Conservation (phyloP, 2,797 vertebrate species). For the Falco columbarius region DNA sequence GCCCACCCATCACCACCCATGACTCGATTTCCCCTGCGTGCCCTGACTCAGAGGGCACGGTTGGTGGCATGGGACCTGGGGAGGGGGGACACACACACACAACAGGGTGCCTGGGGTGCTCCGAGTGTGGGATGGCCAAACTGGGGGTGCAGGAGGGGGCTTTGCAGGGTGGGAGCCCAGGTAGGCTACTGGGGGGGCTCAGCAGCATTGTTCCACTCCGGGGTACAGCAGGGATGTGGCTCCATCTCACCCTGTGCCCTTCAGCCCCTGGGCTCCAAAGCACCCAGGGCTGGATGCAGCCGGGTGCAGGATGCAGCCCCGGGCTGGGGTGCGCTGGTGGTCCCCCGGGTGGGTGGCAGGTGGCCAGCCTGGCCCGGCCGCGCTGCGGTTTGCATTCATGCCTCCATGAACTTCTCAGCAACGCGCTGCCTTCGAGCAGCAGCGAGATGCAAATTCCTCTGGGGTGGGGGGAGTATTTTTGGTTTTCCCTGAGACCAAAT, state of each 20-base stretch:
- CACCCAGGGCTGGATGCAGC: not conserved
- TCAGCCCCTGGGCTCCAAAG: fast-evolving
- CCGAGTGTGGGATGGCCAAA: fast-evolving
- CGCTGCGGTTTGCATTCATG: not conserved
- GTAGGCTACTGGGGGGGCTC: not conserved
- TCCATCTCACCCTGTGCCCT: not conserved
- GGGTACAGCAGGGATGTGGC: fast-evolving
- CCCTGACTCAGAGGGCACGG: not conserved
- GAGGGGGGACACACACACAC: too few species aligned
- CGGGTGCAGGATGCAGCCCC: not conserved
- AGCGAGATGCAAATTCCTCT: slow-evolving; percentile 61
- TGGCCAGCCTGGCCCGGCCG: not conserved
- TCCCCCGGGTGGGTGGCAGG: not conserved
- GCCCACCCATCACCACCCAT: fast-evolving
- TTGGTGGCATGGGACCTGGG: not conserved
- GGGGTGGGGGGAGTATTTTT: slow-evolving; percentile 5
- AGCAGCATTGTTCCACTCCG: fast-evolving
- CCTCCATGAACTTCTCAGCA: not conserved
- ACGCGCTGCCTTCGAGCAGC: slow-evolving; percentile 3
- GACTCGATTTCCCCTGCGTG: not conserved
- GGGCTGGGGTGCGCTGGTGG: not conserved
- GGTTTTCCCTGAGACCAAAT: slow-evolving; percentile 33
- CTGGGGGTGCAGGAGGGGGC: not conserved
- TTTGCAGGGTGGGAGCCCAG: not conserved
- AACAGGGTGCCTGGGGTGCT: not conserved